Evolutionary conservation across 2,113 vertebrate genomes (phyloP).

Genomic region (Thryonomys swinderianus): DNA sequence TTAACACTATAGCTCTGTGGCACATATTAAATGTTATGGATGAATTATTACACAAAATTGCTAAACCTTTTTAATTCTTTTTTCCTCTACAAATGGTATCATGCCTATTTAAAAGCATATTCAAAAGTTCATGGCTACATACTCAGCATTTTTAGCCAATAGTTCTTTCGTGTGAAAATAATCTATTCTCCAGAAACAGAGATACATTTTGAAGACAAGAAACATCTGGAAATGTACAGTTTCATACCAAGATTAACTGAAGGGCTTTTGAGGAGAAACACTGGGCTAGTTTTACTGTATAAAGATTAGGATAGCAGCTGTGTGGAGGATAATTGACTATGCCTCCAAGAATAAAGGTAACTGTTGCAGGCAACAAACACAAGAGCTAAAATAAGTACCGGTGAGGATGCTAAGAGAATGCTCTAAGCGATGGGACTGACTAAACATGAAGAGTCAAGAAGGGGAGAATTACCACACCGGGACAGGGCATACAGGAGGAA

Average conservation of each 20-base stretch:
- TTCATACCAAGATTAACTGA: background rate
- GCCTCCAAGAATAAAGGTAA: slow-evolving; percentile 1
- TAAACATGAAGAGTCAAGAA: background rate
- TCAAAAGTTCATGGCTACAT: slow-evolving; percentile 58
- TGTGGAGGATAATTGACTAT: background rate
- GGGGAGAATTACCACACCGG: background rate
- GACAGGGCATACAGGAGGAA: slow-evolving; percentile 70
- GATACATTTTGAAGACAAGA: slow-evolving; percentile 29
- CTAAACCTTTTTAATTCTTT: background rate
- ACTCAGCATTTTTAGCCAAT: slow-evolving; percentile 55
- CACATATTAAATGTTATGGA: background rate
- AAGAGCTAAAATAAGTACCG: background rate
- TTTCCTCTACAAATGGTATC: background rate
- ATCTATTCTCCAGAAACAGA: slow-evolving; percentile 28
- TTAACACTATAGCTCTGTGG: background rate
- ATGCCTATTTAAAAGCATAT: slow-evolving; percentile 53
- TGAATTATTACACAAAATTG: slow-evolving; percentile 48
- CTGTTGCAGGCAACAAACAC: background rate
- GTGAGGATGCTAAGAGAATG: background rate
- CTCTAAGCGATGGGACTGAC: background rate
- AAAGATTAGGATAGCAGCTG: background rate
- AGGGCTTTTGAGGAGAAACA: slow-evolving; percentile 45
- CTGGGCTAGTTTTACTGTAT: slow-evolving; percentile 1
- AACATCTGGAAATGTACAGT: slow-evolving; percentile 8
- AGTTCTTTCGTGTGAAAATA: slow-evolving; percentile 49